A percentile compares a stretch with the other conserved stretches of the same genome.
These are phyloP conservation scores for Sminthurides aquaticus DNA, from an alignment of 2,888 invertebrate genomes.

Conservation along the genomic window DNA sequence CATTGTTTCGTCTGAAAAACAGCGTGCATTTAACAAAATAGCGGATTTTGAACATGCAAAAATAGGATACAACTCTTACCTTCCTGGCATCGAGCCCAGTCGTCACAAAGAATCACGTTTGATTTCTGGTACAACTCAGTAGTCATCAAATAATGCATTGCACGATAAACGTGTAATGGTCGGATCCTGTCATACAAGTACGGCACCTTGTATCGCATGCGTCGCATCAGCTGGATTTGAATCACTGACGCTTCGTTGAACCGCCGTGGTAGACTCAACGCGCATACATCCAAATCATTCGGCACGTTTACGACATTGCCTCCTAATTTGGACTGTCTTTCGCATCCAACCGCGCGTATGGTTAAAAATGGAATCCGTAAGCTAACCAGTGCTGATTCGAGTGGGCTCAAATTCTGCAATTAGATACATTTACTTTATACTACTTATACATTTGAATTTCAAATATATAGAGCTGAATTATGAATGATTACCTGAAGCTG, in stretches of 20 bases:
- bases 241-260: slow-evolving; percentile 8
- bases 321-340: neutral
- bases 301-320: slow-evolving; percentile 30
- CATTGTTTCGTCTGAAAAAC: no score
- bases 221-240: slow-evolving; percentile 24
- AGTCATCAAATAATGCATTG: slow-evolving; percentile 28
- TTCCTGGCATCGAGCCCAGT: slow-evolving; percentile 28
- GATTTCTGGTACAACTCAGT: slow-evolving; percentile 1
- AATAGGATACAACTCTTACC: no score
- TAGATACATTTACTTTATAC: neutral
- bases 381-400: slow-evolving; percentile 25
- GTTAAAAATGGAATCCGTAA: slow-evolving; percentile 28
- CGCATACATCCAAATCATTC: slow-evolving; percentile 24
- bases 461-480: no score
- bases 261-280: slow-evolving; percentile 19
- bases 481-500: neutral
- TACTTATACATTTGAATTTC: no score
- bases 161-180: slow-evolving; percentile 15
- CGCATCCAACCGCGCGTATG: slow-evolving; percentile 8
- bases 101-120: slow-evolving; percentile 42
- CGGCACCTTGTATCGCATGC: slow-evolving; percentile 19
- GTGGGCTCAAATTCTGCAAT: slow-evolving; percentile 10
- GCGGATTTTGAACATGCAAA: no score
- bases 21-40: neutral
- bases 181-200: slow-evolving; percentile 26